Conservation (phyloP, 1,140 invertebrate species). For the Pararge aegeria region DNA sequence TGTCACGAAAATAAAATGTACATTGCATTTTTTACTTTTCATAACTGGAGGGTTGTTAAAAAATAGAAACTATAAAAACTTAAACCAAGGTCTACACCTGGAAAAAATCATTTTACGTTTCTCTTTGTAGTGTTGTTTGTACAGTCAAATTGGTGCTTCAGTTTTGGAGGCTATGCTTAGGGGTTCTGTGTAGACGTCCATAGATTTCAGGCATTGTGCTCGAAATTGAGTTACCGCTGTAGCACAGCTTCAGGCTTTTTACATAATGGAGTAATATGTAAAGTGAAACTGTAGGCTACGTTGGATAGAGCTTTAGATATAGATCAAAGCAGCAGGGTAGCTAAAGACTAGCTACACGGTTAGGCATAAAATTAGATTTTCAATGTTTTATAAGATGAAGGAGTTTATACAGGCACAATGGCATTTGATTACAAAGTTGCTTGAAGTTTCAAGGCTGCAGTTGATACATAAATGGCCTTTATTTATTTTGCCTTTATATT, state of each 20-base stretch:
- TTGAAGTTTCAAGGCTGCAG: too few species aligned
- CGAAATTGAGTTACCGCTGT: conserved; percentile 25
- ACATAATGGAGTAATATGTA: conserved; percentile 27
- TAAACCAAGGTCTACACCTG: conserved; percentile 11
- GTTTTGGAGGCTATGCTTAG: conserved; percentile 2
- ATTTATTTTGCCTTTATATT: too few species aligned
- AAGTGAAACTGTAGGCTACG: conserved; percentile 15
- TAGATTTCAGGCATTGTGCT: conserved; percentile 2
- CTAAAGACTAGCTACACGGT: not conserved
- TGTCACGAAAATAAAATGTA: not conserved
- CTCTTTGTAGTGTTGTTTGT: conserved; percentile 11
- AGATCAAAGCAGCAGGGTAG: too few species aligned
- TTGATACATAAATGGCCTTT: too few species aligned
- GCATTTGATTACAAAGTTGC: too few species aligned
- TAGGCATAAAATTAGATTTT: not conserved
- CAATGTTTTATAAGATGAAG: not conserved
- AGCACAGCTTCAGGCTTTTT: not conserved
- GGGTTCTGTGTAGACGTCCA: not conserved
- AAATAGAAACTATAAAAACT: not conserved
- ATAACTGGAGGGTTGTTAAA: not conserved
- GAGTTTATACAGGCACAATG: too few species aligned
- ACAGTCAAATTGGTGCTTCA: conserved; percentile 13
- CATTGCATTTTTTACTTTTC: not conserved
- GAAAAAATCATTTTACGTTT: conserved; percentile 7
- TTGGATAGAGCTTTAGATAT: conserved; percentile 9